Percentiles rank a stretch among this genome's conserved stretches.
Conservation (phyloP, 2,113 vertebrate species). For the Shinisaurus crocodilurus region DNA sequence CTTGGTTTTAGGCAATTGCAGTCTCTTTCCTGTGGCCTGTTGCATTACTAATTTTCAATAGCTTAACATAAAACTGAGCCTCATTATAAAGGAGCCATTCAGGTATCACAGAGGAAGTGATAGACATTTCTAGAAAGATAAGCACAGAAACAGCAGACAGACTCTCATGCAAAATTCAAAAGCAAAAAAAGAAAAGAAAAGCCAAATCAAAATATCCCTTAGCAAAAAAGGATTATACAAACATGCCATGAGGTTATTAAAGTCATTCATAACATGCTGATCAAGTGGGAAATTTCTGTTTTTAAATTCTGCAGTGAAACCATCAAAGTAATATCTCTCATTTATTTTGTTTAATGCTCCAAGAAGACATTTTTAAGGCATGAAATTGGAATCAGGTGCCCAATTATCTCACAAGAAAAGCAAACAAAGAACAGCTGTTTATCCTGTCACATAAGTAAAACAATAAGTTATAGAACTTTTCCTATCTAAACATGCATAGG, state of each 20-base stretch:
- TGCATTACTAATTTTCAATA: constrained; percentile 35
- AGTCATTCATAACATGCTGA: constrained; percentile 7
- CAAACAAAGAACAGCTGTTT: neutral
- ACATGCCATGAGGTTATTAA: neutral
- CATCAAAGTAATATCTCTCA: neutral
- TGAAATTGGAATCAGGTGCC: neutral
- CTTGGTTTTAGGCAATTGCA: constrained; percentile 27
- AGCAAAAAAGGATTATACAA: neutral
- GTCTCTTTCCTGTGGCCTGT: neutral
- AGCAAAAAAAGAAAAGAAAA: constrained; percentile 6
- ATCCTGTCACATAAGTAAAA: neutral
- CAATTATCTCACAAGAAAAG: neutral
- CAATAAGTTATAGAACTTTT: no score
- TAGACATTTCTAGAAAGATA: neutral
- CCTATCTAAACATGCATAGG: no score
- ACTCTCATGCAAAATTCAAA: constrained; percentile 18
- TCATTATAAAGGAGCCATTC: neutral
- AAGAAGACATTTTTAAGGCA: constrained; percentile 4
- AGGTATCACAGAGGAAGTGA: neutral
- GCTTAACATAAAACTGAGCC: neutral
- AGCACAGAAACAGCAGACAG: neutral
- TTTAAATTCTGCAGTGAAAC: neutral
- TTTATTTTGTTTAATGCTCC: constrained; percentile 1
- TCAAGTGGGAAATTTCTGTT: neutral
- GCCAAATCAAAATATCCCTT: neutral